Evolutionary conservation across 2,797 vertebrate species (phyloP).

Genomic region (Sylvilagus floridanus): DNA sequence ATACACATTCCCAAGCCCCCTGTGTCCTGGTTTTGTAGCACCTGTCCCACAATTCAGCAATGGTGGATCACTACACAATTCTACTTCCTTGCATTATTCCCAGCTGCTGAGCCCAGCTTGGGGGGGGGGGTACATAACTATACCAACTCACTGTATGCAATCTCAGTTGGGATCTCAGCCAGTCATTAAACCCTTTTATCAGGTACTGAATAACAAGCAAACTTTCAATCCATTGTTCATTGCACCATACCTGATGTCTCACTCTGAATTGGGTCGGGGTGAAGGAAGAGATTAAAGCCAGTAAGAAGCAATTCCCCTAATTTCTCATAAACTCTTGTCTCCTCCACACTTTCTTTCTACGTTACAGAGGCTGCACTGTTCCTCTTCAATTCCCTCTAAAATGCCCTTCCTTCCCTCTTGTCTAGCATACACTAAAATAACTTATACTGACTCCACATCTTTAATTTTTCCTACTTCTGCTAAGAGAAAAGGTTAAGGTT

Average conservation of each 20-base stretch:
- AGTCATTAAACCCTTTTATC: background rate
- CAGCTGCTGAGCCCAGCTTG: background rate
- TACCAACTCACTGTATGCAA: background rate
- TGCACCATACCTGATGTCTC: background rate
- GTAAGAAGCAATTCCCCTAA: background rate
- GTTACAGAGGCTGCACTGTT: background rate
- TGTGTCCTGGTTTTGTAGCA: background rate
- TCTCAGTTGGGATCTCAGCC: constrained; percentile 11
- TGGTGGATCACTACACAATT: background rate
- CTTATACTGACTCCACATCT: background rate
- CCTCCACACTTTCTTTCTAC: background rate
- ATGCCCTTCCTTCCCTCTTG: background rate
- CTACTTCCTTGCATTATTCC: background rate
- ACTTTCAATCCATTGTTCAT: constrained; percentile 7
- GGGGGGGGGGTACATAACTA: no score
- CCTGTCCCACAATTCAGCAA: background rate
- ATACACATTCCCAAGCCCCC: background rate
- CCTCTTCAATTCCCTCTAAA: background rate
- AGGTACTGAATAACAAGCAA: background rate
- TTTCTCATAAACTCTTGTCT: background rate
- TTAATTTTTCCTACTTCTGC: constrained; percentile 11
- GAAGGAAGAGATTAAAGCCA: background rate
- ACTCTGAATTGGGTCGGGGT: background rate
- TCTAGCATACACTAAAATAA: background rate
- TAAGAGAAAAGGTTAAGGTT: constrained; percentile 15